Evolutionary conservation across 2,113 vertebrate species (phyloP).

Genomic region (Rhinolophus sinicus): DNA sequence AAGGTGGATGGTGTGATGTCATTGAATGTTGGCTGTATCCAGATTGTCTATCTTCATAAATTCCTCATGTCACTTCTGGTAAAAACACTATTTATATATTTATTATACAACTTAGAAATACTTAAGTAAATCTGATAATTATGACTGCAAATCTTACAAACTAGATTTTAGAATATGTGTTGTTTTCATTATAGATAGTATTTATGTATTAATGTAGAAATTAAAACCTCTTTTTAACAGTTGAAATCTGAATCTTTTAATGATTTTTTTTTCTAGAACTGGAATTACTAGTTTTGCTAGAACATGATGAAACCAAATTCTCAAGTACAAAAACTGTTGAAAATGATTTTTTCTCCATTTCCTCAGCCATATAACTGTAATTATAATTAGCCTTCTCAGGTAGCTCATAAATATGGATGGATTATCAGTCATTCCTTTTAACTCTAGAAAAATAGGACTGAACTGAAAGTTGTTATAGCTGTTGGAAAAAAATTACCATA

Average conservation of each 20-base stretch:
- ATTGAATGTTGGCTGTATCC: conserved; percentile 94
- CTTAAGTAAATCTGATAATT: background rate
- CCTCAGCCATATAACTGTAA: background rate
- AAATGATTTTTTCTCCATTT: background rate
- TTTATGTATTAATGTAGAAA: background rate
- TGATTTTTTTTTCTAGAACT: background rate
- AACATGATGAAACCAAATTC: background rate
- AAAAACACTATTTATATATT: conserved; percentile 70
- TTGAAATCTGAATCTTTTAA: conserved; percentile 34
- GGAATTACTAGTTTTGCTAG: conserved; percentile 4
- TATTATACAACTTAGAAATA: background rate
- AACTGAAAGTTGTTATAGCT: background rate
- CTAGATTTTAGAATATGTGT: background rate
- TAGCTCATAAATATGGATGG: background rate
- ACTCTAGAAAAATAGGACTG: background rate
- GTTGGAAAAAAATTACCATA: background rate
- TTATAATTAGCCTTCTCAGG: background rate
- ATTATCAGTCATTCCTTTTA: background rate
- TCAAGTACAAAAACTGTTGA: background rate
- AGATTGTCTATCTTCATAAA: conserved; percentile 95
- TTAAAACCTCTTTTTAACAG: background rate
- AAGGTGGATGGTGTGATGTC: conserved; percentile 93
- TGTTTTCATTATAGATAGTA: background rate
- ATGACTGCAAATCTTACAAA: background rate
- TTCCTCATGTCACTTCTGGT: conserved; percentile 95